These are phyloP conservation scores for Platygyra sinensis DNA, from an alignment of 64 coral and sea anemone species.

Conservation along the genomic window DNA sequence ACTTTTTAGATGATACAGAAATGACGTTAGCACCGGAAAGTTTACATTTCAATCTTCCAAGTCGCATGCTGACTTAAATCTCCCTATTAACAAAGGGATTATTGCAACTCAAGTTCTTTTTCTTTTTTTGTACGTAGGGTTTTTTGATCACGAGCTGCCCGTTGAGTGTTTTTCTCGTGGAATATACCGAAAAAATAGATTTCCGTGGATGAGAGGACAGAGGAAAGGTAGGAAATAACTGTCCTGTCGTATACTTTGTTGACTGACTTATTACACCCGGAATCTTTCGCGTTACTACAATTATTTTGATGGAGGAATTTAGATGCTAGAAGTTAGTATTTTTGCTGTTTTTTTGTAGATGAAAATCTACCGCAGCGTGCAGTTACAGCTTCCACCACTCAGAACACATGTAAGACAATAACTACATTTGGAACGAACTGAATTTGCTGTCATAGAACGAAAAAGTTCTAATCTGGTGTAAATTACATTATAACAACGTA, in stretches of 20 bases:
- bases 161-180: slow-evolving; percentile 63
- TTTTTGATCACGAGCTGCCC: slow-evolving; percentile 78
- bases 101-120: neutral
- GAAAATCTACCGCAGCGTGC: slow-evolving; percentile 62
- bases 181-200: slow-evolving; percentile 46
- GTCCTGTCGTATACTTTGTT: neutral
- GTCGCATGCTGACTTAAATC: too few relatives aligned
- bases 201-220: slow-evolving; percentile 55
- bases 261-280: neutral
- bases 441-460: neutral
- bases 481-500: too few relatives aligned
- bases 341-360: slow-evolving; percentile 36
- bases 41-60: too few relatives aligned
- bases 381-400: slow-evolving; percentile 72
- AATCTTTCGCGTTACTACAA: neutral
- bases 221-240: slow-evolving; percentile 41
- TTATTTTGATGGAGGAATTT: neutral
- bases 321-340: neutral
- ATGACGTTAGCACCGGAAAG: too few relatives aligned
- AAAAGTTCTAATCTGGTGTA: neutral
- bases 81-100: neutral
- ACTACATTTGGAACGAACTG: neutral
- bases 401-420: slow-evolving; percentile 46
- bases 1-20: too few relatives aligned
- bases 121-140: slow-evolving; percentile 33